Evolutionary conservation across 2,888 invertebrate species (phyloP).

Genomic region (Strigamia maritima): DNA sequence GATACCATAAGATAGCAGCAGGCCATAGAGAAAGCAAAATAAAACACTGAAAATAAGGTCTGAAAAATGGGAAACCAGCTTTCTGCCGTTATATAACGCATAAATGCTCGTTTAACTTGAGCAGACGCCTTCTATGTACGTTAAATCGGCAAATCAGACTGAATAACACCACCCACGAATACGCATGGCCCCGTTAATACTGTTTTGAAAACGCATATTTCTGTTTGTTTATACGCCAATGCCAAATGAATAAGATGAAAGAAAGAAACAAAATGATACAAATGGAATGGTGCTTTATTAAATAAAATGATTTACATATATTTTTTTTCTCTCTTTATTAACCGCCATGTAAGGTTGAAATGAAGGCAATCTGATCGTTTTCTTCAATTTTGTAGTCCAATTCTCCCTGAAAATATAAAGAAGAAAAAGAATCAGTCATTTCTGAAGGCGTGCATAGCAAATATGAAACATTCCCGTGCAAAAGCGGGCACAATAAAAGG

Average conservation of each 20-base stretch:
- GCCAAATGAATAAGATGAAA: not conserved
- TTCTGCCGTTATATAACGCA: too few relatives aligned
- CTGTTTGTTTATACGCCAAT: too few relatives aligned
- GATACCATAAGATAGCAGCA: too few relatives aligned
- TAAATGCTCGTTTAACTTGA: too few relatives aligned
- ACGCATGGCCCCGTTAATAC: too few relatives aligned
- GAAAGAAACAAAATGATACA: not conserved
- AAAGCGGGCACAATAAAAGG: conserved; percentile 6
- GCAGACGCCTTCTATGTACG: too few relatives aligned
- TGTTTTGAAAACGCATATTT: too few relatives aligned
- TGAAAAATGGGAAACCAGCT: too few relatives aligned
- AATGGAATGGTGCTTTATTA: conserved; percentile 1
- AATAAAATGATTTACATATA: conserved; percentile 26
- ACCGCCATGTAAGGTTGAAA: conserved; percentile 58
- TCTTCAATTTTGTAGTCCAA: conserved; percentile 53
- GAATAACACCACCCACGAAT: too few relatives aligned
- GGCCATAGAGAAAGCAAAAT: too few relatives aligned
- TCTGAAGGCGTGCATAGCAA: not conserved
- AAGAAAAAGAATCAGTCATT: conserved; percentile 17
- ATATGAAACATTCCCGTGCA: not conserved
- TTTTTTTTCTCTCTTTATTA: conserved; percentile 43
- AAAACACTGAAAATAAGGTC: too few relatives aligned
- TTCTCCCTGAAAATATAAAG: conserved; percentile 50
- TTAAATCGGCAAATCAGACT: too few relatives aligned
- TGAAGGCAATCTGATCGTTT: conserved; percentile 55